phyloP scores from a whole-genome alignment of 2,797 vertebrate species.

The Buphagus erythrorhynchus region DNA sequence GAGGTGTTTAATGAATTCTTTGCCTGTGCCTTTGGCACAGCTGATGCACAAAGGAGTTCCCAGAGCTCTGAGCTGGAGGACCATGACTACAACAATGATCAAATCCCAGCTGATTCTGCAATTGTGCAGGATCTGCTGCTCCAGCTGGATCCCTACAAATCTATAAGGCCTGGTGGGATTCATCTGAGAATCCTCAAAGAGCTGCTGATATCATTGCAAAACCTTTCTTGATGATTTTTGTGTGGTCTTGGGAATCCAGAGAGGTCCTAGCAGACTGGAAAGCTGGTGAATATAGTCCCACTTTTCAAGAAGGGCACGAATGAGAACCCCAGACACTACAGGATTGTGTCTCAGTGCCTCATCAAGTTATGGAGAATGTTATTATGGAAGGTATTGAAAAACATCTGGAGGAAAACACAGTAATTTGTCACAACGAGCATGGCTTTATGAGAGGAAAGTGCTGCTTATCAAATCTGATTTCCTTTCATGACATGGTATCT shows the following conservation, averaged over 20 bases:
- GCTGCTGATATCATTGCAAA: neutral
- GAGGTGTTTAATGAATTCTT: neutral
- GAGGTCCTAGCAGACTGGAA: neutral
- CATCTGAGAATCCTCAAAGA: neutral
- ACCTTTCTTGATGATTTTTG: neutral
- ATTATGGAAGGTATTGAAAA: neutral
- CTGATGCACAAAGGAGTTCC: no score
- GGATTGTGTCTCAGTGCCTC: neutral
- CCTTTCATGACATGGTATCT: neutral
- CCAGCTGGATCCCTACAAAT: neutral
- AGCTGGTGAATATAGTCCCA: neutral
- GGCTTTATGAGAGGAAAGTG: neutral
- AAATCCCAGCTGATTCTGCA: neutral
- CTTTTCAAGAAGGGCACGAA: accelerated
- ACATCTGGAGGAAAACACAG: neutral
- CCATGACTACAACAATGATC: neutral
- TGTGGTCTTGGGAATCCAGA: neutral
- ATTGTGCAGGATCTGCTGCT: neutral
- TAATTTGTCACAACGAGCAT: neutral
- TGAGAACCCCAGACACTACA: accelerated
- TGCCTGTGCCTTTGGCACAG: accelerated
- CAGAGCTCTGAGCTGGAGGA: neutral
- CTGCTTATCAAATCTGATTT: neutral
- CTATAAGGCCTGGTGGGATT: neutral
- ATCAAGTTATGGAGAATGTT: neutral